Evolutionary conservation across 2,113 vertebrate genomes (phyloP), one percentile per base, ranked within the genome.

Genomic region (Actinemys pallida): DNA sequence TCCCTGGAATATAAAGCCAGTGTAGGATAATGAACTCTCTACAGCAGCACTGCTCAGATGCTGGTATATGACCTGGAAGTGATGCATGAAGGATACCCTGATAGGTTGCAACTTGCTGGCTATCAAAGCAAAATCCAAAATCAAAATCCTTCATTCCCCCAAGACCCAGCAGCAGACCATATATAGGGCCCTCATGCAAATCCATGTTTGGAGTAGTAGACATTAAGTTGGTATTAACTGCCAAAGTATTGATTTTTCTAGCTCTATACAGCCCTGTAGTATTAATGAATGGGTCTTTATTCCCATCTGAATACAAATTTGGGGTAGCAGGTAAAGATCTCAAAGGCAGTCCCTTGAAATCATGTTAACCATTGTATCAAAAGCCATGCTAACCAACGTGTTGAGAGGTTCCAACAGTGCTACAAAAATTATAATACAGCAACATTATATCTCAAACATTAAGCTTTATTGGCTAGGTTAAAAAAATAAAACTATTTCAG

Each of bases 121-220:
- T 93, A 39, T 96, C 72, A 88, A 83, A 91, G 83, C 88, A 82
- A 90, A 75, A 29, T 29, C 39, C 39, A 39, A 39, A 39, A 39
- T 3, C 39, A 0, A 10, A 19, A 35, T 4, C 39, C 5, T 0
- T 84, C 93, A 20, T 10, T 9, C 92, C 86, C 93, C 39, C 92
- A 90, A 96, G 86, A 65, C 9, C 89, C 56, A 29, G 11, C 88
- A 57, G 29, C 13, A 72, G 20, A 65, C 82, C 54, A 80, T 29
- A 20, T 20, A 69, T 20, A 69, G 35, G 35, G 35, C 65, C 49
- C 29, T 8, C 11, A 3, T 65, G 9, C 19, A 81, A 88, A 20
- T 81, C 69, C 1, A 0, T 53, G 24, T 0, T 47, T 92, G 93
- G 79, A 7, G 39, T 31, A 53, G 14, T 42, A 6, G 0, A 11